Conservation (phyloP, 2,797 vertebrate species). For the Lycodopsis pacificus region DNA sequence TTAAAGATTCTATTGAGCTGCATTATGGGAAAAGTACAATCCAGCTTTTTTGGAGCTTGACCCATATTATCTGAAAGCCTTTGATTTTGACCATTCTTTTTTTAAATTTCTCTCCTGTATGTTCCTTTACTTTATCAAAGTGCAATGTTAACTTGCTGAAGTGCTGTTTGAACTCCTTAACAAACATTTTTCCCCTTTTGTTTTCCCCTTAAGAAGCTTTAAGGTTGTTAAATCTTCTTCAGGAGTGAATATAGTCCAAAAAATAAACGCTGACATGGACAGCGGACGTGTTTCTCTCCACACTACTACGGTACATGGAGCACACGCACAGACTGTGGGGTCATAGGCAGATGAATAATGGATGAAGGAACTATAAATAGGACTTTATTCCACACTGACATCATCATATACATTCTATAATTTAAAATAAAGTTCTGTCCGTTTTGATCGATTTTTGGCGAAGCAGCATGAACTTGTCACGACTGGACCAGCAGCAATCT, state of each 20-base stretch:
- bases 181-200: neutral
- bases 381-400: neutral
- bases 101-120: neutral
- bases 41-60: neutral
- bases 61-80: neutral
- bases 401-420: neutral
- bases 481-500: conserved; percentile 44
- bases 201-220: neutral
- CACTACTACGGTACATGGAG: neutral
- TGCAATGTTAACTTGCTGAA: neutral
- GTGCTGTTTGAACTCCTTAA: neutral
- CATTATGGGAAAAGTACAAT: neutral
- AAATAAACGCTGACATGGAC: neutral
- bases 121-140: neutral
- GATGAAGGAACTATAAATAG: neutral
- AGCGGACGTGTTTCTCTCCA: neutral
- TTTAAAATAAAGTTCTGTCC: conserved; percentile 41
- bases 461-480: conserved; percentile 41
- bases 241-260: neutral
- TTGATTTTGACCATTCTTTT: neutral
- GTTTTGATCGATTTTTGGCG: conserved; percentile 52
- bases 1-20: neutral
- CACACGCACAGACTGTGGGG: too few species aligned
- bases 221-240: neutral
- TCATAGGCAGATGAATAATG: neutral